Conservation (phyloP, 2,113 vertebrate genomes). For the Bolborhynchus lineola region DNA sequence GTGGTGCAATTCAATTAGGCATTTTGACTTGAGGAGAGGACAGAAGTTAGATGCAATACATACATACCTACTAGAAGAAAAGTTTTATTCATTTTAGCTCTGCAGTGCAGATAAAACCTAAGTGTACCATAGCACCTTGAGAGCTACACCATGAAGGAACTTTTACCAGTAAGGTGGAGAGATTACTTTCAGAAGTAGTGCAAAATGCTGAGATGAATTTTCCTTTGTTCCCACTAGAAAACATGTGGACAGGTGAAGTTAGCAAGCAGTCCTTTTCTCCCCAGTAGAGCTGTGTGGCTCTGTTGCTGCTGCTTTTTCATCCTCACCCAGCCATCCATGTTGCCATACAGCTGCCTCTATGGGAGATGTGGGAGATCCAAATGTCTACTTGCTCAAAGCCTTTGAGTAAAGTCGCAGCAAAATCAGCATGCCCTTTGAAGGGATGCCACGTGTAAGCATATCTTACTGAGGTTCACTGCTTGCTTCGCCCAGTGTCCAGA, state of each 20-base stretch:
- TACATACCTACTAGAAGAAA: not conserved
- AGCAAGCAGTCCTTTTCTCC: not conserved
- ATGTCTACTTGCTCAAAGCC: not conserved
- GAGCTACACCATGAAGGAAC: not conserved
- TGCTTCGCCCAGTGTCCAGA: not conserved
- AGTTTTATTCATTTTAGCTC: not conserved
- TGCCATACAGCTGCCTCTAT: not conserved
- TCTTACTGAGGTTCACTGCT: not conserved
- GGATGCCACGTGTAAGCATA: rapidly evolving
- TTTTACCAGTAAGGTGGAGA: not conserved
- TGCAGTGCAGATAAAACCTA: not conserved
- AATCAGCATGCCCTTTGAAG: not conserved
- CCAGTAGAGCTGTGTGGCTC: not conserved
- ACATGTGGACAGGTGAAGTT: not conserved
- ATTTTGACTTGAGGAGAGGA: not conserved
- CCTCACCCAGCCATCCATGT: not conserved
- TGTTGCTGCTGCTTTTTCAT: not conserved
- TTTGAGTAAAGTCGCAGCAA: not conserved
- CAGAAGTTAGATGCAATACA: not conserved
- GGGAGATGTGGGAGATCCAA: not conserved
- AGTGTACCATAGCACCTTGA: not conserved
- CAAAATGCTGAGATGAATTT: not conserved
- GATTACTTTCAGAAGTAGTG: not conserved
- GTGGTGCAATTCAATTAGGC: not conserved
- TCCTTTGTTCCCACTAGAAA: not conserved